Evolutionary conservation across 2,888 invertebrate species (phyloP), one percentile per base, ranked within the genome.

Genomic region (Penaeus monodon): DNA sequence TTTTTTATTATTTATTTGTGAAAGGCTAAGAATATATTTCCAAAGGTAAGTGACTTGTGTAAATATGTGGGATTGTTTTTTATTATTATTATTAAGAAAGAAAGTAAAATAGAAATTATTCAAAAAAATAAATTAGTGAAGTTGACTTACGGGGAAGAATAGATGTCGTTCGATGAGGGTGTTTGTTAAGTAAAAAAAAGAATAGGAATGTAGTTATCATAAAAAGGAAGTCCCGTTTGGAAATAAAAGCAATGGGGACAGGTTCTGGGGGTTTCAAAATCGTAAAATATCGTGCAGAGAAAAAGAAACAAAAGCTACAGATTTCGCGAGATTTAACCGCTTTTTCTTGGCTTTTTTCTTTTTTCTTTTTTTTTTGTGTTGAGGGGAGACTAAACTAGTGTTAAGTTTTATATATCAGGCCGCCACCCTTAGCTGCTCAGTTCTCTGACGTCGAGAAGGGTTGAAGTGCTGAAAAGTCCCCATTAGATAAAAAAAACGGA

Each of bases 271-370:
- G 17, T 57, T 57, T 57, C 57, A 57, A 57, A 57, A 57, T 57
- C 57, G 57, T 57, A 63, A 68, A 81, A 81, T 49, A 68, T 63
- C 77, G 77, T 77, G 77, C 77, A 77, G 77, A 77, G 63, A 77
- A 24, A 68, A 68, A 81, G 44, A 81, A 81, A 81, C 38, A 65
- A 80, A 64, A 38, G 65, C n/a, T 63, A 78, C 68, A 29, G 29
- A 27, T 68, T 63, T 63, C 24, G 49, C 76, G 76, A 76, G 76
- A 76, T 76, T 76, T 20, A 76, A 76, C 49, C 76, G 77, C 33
- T 79, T 64, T 79, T 79, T 20, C 14, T 57, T 57, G 57, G 57
- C 57, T 65, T 80, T 80, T 79, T 64, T 79, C 4, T 79, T 78
- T 66, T 66, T 27, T 73, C 33, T 73, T 29, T 22, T 24, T 49